These are phyloP conservation scores for Mnemiopsis leidyi DNA, from an alignment of 37 sponge, comb jelly and placozoan species.

Conservation along the genomic window DNA sequence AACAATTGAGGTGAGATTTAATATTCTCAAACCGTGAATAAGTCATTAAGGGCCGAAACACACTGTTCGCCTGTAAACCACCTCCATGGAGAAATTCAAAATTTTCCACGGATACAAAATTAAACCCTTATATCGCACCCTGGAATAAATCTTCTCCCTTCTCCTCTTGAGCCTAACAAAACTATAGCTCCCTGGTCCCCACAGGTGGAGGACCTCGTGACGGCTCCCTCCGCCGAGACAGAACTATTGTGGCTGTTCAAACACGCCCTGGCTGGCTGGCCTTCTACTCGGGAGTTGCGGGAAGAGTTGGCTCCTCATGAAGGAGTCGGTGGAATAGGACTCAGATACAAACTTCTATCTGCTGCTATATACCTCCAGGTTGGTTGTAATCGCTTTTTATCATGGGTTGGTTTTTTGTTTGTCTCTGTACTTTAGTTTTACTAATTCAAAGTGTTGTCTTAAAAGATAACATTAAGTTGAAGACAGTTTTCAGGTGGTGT, in stretches of 20 bases:
- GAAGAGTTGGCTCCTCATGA: constrained; percentile 38
- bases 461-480: too few relatives aligned
- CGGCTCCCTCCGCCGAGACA: constrained; percentile 51
- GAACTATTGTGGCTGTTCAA: constrained; percentile 58
- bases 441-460: too few relatives aligned
- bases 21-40: too few relatives aligned
- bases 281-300: neutral
- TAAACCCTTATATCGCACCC: too few relatives aligned
- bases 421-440: too few relatives aligned
- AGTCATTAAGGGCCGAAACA: too few relatives aligned
- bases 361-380: constrained; percentile 46
- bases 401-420: too few relatives aligned
- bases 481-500: too few relatives aligned
- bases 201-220: constrained; percentile 52
- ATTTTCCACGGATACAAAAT: too few relatives aligned
- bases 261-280: constrained; percentile 50
- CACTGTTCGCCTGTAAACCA: too few relatives aligned
- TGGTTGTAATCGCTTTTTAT: too few relatives aligned
- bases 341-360: constrained; percentile 49
- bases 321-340: constrained; percentile 34
- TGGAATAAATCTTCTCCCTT: neutral
- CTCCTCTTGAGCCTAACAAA: neutral
- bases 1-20: neutral
- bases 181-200: neutral
- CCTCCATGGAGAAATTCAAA: too few relatives aligned